Conservation (phyloP, 2,888 invertebrate genomes). For the Eueremaeus valkanovi region DNA sequence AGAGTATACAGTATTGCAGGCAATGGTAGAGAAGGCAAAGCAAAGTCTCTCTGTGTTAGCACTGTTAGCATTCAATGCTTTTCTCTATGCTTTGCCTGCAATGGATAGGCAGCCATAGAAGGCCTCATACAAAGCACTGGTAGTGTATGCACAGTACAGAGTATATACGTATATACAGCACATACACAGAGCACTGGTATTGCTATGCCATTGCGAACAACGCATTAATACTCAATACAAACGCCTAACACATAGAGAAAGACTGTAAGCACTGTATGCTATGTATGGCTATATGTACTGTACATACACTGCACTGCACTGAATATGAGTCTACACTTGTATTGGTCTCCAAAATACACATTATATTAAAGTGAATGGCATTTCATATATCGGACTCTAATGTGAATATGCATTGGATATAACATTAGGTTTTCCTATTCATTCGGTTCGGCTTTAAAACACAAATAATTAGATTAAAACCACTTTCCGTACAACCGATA, state of each 20-base stretch:
- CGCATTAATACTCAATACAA: background rate
- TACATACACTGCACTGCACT: too few species aligned
- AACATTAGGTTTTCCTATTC: background rate
- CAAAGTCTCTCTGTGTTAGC: background rate
- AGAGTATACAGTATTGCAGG: background rate
- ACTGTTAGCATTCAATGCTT: background rate
- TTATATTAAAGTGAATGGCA: constrained; percentile 15
- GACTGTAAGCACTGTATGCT: too few species aligned
- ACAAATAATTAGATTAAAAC: too few species aligned
- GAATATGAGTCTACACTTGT: too few species aligned
- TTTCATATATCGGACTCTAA: background rate
- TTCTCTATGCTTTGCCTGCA: background rate
- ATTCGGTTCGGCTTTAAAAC: background rate
- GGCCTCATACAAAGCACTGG: background rate
- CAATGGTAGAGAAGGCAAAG: background rate
- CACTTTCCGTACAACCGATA: too few species aligned
- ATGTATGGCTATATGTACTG: too few species aligned
- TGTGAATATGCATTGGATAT: background rate
- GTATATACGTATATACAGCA: too few species aligned
- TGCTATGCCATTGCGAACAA: background rate
- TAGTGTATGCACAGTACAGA: background rate
- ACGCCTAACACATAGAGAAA: too few species aligned
- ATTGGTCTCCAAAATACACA: constrained; percentile 3
- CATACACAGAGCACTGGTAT: too few species aligned
- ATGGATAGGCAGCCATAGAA: constrained; percentile 8